Conservation (phyloP, 2,888 invertebrate species). For the Chaetogeoica ovagalla region DNA sequence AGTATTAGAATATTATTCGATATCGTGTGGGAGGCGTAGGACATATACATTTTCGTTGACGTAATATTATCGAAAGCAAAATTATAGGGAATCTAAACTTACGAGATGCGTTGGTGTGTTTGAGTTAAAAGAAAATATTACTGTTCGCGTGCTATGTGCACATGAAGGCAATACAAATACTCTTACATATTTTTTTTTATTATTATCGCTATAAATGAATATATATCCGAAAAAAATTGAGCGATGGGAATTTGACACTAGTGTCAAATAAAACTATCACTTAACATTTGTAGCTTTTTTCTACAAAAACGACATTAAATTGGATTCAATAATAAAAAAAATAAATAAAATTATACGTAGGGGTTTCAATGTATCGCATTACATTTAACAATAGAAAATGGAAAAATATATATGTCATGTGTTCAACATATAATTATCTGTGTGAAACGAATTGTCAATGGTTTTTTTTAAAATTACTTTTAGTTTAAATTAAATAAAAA, state of each 20-base stretch:
- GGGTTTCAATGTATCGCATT: neutral
- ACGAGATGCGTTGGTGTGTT: conserved; percentile 3
- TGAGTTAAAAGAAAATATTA: conserved; percentile 43
- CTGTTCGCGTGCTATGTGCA: neutral
- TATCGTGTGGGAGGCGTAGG: neutral
- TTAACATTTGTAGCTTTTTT: neutral
- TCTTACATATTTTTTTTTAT: neutral
- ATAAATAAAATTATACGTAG: neutral
- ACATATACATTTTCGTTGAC: neutral
- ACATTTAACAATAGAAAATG: neutral
- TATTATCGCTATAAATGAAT: neutral
- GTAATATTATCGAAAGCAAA: neutral
- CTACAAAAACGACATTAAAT: conserved; percentile 15
- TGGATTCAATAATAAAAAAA: conserved; percentile 20
- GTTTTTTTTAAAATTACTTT: neutral
- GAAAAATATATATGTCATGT: neutral
- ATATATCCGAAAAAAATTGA: neutral
- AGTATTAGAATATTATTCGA: too few relatives aligned
- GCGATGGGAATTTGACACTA: conserved; percentile 11
- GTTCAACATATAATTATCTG: neutral
- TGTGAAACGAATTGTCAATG: neutral
- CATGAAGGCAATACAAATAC: conserved; percentile 6
- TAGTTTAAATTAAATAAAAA: neutral
- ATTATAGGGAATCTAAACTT: neutral
- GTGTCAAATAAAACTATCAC: conserved; percentile 9